phyloP scores from a whole-genome alignment of 2,797 vertebrate genomes.

The Moxostoma hubbsi region DNA sequence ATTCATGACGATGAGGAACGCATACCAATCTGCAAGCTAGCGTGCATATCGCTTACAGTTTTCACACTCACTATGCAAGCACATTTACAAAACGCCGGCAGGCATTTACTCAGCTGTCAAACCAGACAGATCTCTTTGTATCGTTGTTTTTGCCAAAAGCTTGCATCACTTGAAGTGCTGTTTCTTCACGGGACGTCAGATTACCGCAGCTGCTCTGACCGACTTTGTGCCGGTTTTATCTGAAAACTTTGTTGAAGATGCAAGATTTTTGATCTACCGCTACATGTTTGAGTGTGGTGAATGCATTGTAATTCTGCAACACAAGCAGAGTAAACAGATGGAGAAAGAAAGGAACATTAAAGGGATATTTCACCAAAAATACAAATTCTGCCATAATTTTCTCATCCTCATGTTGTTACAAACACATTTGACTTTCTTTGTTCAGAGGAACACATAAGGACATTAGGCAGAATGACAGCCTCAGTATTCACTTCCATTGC shows the following conservation, averaged over 20 bases:
- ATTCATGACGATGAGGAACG: slow-evolving; percentile 60
- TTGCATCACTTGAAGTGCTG: slow-evolving; percentile 44
- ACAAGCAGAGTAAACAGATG: slow-evolving; percentile 25
- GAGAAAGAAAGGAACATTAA: neutral
- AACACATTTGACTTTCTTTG: no score
- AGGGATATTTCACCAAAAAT: no score
- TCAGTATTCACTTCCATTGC: no score
- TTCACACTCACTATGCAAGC: slow-evolving; percentile 58
- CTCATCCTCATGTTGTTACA: no score
- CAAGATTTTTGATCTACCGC: slow-evolving; percentile 2
- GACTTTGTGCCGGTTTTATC: neutral
- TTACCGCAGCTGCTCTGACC: slow-evolving; percentile 42
- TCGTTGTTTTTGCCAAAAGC: slow-evolving; percentile 49
- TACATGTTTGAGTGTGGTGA: neutral
- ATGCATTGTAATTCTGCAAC: neutral
- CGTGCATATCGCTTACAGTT: slow-evolving; percentile 51
- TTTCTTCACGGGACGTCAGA: neutral
- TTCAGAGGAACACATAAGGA: no score
- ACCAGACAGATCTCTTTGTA: slow-evolving; percentile 60
- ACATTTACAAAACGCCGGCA: slow-evolving; percentile 61
- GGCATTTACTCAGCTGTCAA: slow-evolving; percentile 65
- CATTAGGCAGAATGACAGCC: no score
- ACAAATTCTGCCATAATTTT: no score
- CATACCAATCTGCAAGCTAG: slow-evolving; percentile 57
- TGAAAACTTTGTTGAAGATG: neutral